Conservation (phyloP, 2,113 vertebrate species). For the Lonchura striata region DNA sequence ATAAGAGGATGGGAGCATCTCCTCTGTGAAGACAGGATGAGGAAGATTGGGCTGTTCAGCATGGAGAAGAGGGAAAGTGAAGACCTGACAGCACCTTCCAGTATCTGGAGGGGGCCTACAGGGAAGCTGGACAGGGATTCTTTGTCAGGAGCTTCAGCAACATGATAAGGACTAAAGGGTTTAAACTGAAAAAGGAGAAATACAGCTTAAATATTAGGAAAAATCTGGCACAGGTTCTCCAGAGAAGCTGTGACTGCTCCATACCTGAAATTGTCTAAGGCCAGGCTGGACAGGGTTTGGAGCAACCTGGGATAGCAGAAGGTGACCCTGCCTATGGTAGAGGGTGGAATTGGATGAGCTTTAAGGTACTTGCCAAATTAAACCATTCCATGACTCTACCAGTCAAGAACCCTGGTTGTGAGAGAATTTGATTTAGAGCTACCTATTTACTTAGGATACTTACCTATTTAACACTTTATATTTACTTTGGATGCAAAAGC, state of each 20-base stretch:
- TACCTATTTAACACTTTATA: not conserved
- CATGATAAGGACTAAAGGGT: not conserved
- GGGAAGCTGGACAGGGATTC: not conserved
- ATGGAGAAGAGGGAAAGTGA: accelerated
- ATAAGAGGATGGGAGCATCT: not conserved
- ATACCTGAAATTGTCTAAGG: not conserved
- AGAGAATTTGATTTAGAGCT: not conserved
- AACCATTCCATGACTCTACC: not conserved
- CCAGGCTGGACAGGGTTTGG: accelerated
- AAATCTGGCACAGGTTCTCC: not conserved
- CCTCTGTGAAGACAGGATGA: too few relatives aligned
- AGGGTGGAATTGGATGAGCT: not conserved
- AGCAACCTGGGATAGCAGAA: not conserved
- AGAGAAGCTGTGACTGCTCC: not conserved
- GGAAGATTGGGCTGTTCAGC: not conserved
- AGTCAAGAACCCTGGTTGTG: accelerated
- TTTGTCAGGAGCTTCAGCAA: not conserved
- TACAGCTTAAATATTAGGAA: not conserved
- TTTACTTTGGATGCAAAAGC: not conserved
- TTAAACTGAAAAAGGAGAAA: not conserved
- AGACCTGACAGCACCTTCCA: not conserved
- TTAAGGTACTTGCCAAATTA: not conserved
- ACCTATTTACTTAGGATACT: not conserved
- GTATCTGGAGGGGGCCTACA: not conserved
- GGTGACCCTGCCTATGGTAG: too few relatives aligned